Evolutionary conservation across 1,140 invertebrate species (phyloP).

Genomic region (Lasioglossum baleicum): DNA sequence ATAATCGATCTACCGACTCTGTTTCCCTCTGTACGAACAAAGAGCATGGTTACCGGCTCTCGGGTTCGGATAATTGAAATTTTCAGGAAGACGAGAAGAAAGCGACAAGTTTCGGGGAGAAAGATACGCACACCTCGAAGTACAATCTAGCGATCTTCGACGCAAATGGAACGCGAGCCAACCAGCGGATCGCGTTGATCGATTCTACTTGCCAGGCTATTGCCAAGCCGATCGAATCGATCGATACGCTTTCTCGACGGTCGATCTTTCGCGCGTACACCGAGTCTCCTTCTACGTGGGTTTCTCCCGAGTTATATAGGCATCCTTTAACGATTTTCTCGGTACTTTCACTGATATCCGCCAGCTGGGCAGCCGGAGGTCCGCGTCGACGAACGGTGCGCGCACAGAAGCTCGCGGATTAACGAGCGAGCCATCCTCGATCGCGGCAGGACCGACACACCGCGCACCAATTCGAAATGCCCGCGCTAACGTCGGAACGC

Average conservation of each 20-base stretch:
- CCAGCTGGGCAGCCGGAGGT: neutral
- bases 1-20: conserved; percentile 3
- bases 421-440: neutral
- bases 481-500: neutral
- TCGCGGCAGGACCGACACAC: too few relatives aligned
- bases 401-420: conserved; percentile 7
- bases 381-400: neutral
- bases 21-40: neutral
- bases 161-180: too few relatives aligned
- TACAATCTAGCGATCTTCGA: too few relatives aligned
- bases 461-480: neutral
- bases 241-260: conserved; percentile 63
- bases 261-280: conserved; percentile 21
- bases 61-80: too few relatives aligned
- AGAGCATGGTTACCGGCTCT: neutral
- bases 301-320: conserved; percentile 39
- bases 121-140: too few relatives aligned
- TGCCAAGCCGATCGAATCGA: conserved; percentile 41
- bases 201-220: neutral
- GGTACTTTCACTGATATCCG: conserved; percentile 52
- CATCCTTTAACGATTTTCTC: conserved; percentile 40
- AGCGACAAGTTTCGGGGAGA: too few relatives aligned
- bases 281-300: conserved; percentile 30
- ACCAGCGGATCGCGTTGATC: neutral
- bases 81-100: too few relatives aligned